Base-by-base conservation (phyloP, 2,888 invertebrate species). In the Eledona agricola region DNA sequence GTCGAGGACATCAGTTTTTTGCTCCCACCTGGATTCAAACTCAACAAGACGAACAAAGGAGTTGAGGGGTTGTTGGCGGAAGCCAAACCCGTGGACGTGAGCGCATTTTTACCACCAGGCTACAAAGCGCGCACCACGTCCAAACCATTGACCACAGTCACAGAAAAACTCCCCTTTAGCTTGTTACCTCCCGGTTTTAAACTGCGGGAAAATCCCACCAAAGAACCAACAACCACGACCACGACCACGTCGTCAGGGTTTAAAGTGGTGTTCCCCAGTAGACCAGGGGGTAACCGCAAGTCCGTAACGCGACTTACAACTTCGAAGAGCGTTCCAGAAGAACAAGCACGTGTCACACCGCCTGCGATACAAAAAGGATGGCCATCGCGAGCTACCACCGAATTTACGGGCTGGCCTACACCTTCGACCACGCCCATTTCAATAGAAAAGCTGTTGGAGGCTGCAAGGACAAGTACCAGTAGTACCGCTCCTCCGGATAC, bases 381-480 rank as follows among this genome's bases (percentile, higher is more conserved):
- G 84, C 93, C 93, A 1, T 83, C 82, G 11, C 87, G 90, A 76
- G 88, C 87, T 11, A 90, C 91, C 4, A 93, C 93, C 9, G 92
- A 91, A 74, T 93, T 93, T 66, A 93, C 92, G 6, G 93, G 93
- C 7, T 93, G 93, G 93, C 92, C 93, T 5, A 89, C 91, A 0
- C 87, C 90, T 3, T 89, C 93, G 1, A 92, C 93, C 0, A 92
- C 92, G 0, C 91, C 92, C 0, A 86, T 92, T 62, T 90, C 91
- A 0, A 88, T 91, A 49, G 91, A 92, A 69, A 89, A 90, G 71
- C 79, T 90, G 3, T 71, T 92, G 34, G 89, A 89, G 74, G 80
- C 81, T 5, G 81, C 81, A 1, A 78, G 85, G 45, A 83, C 84
- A 16, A 85, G 85, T 0, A 83, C 86, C 1, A 80, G 81, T 55